Evolutionary conservation across 1,140 invertebrate genomes (phyloP).

Genomic region (Heterodera schachtii): DNA sequence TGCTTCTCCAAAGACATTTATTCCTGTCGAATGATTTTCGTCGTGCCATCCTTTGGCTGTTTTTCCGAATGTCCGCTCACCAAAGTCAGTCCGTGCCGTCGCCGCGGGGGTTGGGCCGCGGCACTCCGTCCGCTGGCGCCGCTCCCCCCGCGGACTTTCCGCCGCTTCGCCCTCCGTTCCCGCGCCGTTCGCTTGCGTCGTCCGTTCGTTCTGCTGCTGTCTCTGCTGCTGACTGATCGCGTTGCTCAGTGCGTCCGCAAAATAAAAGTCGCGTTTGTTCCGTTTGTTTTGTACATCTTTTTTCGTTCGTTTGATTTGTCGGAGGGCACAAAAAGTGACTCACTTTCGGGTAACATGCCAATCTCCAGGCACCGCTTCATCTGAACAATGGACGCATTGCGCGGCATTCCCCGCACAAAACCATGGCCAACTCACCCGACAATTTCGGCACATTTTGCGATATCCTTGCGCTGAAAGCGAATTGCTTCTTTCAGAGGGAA

Average conservation of each 20-base stretch:
- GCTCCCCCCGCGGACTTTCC: too few species aligned
- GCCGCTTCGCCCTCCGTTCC: not conserved
- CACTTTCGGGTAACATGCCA: conserved; percentile 57
- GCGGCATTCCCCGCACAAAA: not conserved
- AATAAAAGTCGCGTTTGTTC: conserved; percentile 45
- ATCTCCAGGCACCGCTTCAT: conserved; percentile 56
- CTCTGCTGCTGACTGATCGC: conserved; percentile 11
- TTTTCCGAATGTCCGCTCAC: too few species aligned
- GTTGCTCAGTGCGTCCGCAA: conserved; percentile 15
- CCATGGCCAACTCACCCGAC: conserved; percentile 31
- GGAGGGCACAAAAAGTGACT: conserved; percentile 27
- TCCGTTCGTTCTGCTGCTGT: not conserved
- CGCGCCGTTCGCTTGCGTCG: not conserved
- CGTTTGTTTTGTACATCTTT: conserved; percentile 57
- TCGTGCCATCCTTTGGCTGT: too few species aligned
- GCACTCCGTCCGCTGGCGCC: too few species aligned
- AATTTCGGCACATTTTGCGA: conserved; percentile 53
- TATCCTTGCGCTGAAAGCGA: conserved; percentile 49
- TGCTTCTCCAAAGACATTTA: not conserved
- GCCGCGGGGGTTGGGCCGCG: too few species aligned
- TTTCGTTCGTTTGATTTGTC: conserved; percentile 32
- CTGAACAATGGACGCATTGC: not conserved
- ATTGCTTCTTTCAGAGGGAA: too few species aligned
- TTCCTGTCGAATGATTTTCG: not conserved
- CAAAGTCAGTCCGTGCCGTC: too few species aligned